Percentiles rank a stretch among this genome's conserved stretches.
Conservation (phyloP, 2,888 invertebrate species). For the Pandemis cinnamomeana region DNA sequence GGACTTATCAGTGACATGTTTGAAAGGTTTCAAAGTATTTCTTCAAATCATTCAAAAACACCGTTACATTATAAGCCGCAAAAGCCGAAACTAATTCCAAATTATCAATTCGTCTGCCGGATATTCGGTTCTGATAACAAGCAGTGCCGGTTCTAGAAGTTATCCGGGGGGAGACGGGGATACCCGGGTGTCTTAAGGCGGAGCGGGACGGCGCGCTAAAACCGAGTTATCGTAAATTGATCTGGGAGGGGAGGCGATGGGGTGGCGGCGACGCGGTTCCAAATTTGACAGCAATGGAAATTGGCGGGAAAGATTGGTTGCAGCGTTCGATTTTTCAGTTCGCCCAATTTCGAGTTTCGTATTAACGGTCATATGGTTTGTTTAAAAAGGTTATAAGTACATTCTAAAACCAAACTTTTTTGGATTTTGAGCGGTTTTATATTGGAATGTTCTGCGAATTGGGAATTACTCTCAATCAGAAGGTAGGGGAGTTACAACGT, state of each 20-base stretch:
- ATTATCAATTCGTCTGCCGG: conserved; percentile 48
- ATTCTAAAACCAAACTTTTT: conserved; percentile 5
- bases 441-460: conserved; percentile 41
- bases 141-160: conserved; percentile 75
- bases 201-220: conserved; percentile 79
- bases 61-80: neutral
- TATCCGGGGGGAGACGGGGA: conserved; percentile 78
- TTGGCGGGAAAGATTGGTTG: conserved; percentile 83
- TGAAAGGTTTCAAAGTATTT: neutral
- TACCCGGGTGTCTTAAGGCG: conserved; percentile 77
- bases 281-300: conserved; percentile 85
- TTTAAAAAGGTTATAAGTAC: conserved; percentile 1
- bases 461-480: conserved; percentile 46
- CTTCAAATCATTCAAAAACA: neutral
- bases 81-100: conserved; percentile 29
- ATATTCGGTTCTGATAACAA: conserved; percentile 61
- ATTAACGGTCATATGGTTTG: conserved; percentile 48
- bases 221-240: conserved; percentile 84
- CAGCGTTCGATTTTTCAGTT: conserved; percentile 59
- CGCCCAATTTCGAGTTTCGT: conserved; percentile 53
- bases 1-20: too few species aligned
- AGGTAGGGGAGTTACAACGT: conserved; percentile 44
- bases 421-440: neutral
- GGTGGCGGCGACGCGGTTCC: conserved; percentile 67
- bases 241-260: conserved; percentile 70